These are phyloP conservation scores for Protonemura montana DNA, from an alignment of 2,888 invertebrate genomes.

Conservation along the genomic window DNA sequence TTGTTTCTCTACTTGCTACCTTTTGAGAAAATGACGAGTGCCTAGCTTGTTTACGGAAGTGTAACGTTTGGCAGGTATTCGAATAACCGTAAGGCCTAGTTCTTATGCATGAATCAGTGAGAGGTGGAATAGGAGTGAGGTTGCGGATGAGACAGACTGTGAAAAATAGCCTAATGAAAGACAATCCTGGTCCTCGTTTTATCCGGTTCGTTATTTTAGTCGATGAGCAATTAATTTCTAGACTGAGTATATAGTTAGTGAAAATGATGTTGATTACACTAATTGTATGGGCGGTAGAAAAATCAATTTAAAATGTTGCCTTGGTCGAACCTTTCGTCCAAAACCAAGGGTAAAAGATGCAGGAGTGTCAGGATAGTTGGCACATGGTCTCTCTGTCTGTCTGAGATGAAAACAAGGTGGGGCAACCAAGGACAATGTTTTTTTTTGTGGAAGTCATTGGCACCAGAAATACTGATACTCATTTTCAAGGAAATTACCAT, in stretches of 20 bases:
- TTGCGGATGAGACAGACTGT: neutral
- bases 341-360: neutral
- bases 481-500: no score
- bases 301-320: neutral
- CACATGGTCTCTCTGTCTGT: neutral
- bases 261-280: neutral
- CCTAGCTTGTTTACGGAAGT: neutral
- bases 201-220: neutral
- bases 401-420: neutral
- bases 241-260: neutral
- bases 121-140: neutral
- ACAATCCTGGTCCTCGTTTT: neutral
- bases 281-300: neutral
- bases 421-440: neutral
- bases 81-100: neutral
- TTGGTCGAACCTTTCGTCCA: neutral
- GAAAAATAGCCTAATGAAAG: slow-evolving; percentile 1
- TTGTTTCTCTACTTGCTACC: slow-evolving; percentile 14
- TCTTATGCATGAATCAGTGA: neutral
- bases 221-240: neutral
- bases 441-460: neutral
- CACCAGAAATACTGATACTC: neutral
- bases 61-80: neutral
- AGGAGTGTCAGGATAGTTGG: neutral
- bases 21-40: neutral